Evolutionary conservation across 2,113 vertebrate genomes (phyloP).

Genomic region (Sapayoa aenigma): DNA sequence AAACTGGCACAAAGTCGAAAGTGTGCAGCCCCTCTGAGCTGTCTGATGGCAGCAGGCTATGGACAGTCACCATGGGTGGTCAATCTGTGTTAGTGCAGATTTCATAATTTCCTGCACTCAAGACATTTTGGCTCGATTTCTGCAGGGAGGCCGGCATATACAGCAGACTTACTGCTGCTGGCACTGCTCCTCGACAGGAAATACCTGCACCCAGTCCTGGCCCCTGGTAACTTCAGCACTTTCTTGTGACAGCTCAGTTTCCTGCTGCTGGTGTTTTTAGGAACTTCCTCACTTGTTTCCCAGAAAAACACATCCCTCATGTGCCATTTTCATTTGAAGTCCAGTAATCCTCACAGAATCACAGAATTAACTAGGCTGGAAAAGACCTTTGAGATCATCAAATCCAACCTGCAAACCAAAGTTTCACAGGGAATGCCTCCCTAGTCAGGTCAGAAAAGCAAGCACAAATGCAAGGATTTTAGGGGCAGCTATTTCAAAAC

Average conservation of each 20-base stretch:
- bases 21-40: background rate
- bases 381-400: too few species aligned
- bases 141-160: rapidly evolving
- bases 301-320: background rate
- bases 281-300: background rate
- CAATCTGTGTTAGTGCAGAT: rapidly evolving
- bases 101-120: background rate
- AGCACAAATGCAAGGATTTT: background rate
- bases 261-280: background rate
- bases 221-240: background rate
- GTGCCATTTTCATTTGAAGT: background rate
- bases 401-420: too few species aligned
- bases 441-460: background rate
- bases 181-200: background rate
- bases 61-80: rapidly evolving
- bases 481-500: background rate
- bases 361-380: too few species aligned
- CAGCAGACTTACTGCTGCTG: background rate
- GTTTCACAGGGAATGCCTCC: background rate
- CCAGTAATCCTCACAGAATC: background rate
- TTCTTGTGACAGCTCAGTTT: background rate
- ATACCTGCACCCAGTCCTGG: background rate
- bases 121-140: background rate
- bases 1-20: background rate
- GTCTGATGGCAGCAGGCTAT: background rate